phyloP scores from a whole-genome alignment of 92 coral and sea anemone genomes.

The Epizoanthus illoricatus region DNA sequence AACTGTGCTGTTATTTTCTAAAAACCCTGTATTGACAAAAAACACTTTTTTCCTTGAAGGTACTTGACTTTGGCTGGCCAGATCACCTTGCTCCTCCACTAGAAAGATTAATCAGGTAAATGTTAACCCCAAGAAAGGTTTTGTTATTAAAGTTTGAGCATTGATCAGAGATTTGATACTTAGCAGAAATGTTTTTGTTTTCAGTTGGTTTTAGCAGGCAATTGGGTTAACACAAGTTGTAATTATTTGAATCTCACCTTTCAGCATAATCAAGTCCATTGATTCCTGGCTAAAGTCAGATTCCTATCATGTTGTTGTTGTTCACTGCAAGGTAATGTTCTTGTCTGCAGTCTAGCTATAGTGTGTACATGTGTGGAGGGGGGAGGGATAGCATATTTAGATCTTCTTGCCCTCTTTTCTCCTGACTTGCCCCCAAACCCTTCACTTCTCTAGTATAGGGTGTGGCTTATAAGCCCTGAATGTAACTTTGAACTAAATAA shows the following conservation, averaged over 20 bases:
- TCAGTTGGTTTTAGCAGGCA: neutral
- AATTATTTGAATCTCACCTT: slow-evolving; percentile 22
- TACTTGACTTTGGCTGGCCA: slow-evolving; percentile 99
- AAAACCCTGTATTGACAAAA: neutral
- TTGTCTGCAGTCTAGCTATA: neutral
- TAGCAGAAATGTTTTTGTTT: neutral
- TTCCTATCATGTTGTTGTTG: slow-evolving; percentile 88
- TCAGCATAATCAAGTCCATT: slow-evolving; percentile 95
- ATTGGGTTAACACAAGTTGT: neutral
- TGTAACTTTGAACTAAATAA: too few species aligned
- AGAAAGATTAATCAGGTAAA: slow-evolving; percentile 88
- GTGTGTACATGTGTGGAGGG: neutral
- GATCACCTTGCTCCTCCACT: slow-evolving; percentile 97
- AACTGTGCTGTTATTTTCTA: neutral
- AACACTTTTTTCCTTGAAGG: slow-evolving; percentile 47
- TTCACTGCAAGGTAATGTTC: slow-evolving; percentile 90
- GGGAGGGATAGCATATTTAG: too few species aligned
- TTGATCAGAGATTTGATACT: neutral
- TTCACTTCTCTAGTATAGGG: too few species aligned
- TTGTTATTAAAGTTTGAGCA: neutral
- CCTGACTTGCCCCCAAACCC: too few species aligned
- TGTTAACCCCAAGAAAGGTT: neutral
- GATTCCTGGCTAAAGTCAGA: slow-evolving; percentile 98
- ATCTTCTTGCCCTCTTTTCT: too few species aligned
- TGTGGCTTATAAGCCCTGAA: too few species aligned